These are phyloP conservation scores for Ariolimax columbianus DNA, from an alignment of 2,888 invertebrate species.

Conservation along the genomic window DNA sequence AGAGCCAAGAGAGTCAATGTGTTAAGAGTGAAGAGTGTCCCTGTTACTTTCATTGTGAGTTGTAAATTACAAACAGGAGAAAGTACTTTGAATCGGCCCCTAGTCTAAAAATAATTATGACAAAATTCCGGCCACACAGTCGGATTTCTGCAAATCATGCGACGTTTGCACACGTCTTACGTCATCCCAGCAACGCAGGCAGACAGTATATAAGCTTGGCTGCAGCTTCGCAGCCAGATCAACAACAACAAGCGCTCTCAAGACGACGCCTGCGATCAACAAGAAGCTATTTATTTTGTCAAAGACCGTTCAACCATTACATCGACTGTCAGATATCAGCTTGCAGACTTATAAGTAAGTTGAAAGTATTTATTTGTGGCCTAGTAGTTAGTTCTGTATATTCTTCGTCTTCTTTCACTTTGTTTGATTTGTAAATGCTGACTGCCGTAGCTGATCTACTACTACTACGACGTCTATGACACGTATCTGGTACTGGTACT, in stretches of 20 bases:
- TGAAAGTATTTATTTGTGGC: background rate
- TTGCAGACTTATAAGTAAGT: background rate
- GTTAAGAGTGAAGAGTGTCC: too few relatives aligned
- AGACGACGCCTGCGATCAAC: background rate
- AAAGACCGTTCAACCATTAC: background rate
- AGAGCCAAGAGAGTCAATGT: too few relatives aligned
- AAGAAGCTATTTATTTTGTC: too few relatives aligned
- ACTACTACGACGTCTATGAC: too few relatives aligned
- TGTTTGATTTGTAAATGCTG: too few relatives aligned
- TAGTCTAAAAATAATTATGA: background rate
- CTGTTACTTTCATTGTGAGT: too few relatives aligned
- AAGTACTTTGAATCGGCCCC: slow-evolving; percentile 19
- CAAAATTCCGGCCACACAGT: slow-evolving; percentile 45
- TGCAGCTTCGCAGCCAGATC: slow-evolving; percentile 41
- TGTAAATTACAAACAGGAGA: too few relatives aligned
- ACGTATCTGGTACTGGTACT: too few relatives aligned
- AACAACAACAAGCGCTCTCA: background rate
- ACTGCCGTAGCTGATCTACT: too few relatives aligned
- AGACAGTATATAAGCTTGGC: slow-evolving; percentile 29
- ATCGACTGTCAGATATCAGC: background rate
- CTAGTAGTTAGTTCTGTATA: too few relatives aligned
- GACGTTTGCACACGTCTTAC: slow-evolving; percentile 41
- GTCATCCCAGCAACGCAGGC: slow-evolving; percentile 43
- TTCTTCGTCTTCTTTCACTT: too few relatives aligned
- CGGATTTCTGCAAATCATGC: slow-evolving; percentile 37